These are phyloP conservation scores for Chrosomus eos DNA, from an alignment of 2,797 vertebrate genomes.

Conservation along the genomic window DNA sequence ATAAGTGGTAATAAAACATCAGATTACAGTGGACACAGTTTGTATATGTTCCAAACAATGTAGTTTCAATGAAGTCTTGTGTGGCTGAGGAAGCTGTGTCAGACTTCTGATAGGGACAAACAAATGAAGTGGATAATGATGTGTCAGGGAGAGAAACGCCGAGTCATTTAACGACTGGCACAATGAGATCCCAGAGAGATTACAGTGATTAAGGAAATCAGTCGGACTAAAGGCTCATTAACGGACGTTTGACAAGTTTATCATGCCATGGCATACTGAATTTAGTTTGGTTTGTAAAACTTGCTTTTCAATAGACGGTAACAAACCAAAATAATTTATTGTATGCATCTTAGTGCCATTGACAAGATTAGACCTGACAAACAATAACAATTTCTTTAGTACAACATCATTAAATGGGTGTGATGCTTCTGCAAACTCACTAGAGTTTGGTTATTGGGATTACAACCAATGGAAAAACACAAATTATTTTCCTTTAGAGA, in stretches of 20 bases:
- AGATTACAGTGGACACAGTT: not conserved
- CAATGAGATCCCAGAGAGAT: conserved; percentile 33
- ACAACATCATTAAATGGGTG: too few species aligned
- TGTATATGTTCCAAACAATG: not conserved
- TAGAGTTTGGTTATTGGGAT: too few species aligned
- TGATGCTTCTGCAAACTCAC: too few species aligned
- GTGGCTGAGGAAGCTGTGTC: conserved; percentile 28
- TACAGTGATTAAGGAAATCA: conserved; percentile 43
- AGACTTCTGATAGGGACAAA: conserved; percentile 42
- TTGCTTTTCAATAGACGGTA: not conserved
- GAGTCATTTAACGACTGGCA: conserved; percentile 42
- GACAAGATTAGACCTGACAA: not conserved
- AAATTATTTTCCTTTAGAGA: too few species aligned
- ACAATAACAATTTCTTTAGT: not conserved
- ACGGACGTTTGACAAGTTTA: not conserved
- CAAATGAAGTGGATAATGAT: conserved; percentile 45
- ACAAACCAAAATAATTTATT: not conserved
- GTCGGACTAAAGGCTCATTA: conserved; percentile 35
- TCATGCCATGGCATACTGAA: conserved; percentile 5
- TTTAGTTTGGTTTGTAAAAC: not conserved
- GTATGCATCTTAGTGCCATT: not conserved
- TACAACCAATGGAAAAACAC: too few species aligned
- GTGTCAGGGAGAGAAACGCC: conserved; percentile 28
- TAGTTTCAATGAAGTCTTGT: conserved; percentile 4
- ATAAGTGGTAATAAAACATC: not conserved